Conservation (phyloP, 2,888 invertebrate species). For the Eristalis pertinax region DNA sequence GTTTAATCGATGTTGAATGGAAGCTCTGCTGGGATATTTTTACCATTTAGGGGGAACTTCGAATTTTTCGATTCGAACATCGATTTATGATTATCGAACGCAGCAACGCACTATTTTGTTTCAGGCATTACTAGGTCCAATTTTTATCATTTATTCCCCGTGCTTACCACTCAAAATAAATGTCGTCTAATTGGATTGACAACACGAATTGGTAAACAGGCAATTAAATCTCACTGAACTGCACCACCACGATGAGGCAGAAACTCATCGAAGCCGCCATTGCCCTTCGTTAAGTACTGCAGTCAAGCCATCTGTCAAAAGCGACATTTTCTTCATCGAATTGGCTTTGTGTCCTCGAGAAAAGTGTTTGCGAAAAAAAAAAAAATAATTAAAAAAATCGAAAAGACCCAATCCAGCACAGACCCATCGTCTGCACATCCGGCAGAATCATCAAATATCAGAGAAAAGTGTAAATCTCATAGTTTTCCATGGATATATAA, state of each 20-base stretch:
- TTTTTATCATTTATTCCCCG: no score
- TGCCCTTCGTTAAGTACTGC: constrained; percentile 10
- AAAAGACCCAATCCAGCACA: background rate
- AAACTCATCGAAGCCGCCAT: constrained; percentile 24
- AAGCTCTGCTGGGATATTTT: no score
- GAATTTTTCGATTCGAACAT: no score
- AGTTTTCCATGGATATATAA: constrained; percentile 56
- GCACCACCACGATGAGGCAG: background rate
- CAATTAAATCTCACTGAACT: background rate
- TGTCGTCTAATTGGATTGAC: no score
- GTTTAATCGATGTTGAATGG: no score
- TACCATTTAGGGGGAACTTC: no score
- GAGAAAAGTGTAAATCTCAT: constrained; percentile 3
- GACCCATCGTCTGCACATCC: background rate
- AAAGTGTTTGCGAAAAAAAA: constrained; percentile 21
- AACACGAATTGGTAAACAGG: no score
- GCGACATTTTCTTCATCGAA: constrained; percentile 41
- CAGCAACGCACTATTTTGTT: no score
- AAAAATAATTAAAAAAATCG: constrained; percentile 13
- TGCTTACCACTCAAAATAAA: no score
- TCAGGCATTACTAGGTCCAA: no score
- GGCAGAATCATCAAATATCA: background rate
- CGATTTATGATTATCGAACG: no score
- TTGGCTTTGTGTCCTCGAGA: constrained; percentile 44
- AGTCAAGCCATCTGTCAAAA: constrained; percentile 58